Base-by-base conservation (phyloP, 2,113 vertebrate species). In the Guaruba guarouba region DNA sequence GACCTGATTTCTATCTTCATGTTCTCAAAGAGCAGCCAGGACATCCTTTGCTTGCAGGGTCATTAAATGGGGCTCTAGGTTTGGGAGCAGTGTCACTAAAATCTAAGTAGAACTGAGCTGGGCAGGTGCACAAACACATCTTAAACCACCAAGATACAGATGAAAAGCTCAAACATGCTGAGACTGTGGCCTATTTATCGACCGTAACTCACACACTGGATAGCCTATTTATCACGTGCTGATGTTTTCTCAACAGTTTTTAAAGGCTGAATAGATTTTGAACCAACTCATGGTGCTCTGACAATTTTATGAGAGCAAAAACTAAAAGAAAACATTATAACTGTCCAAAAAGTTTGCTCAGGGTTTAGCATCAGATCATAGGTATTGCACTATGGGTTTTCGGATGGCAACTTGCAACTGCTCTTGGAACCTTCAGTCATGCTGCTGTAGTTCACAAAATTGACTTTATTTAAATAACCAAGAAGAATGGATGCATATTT, bases 381-480 rank as follows among this genome's bases (percentile, higher is more conserved):
- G 5, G 4, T 51, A 48, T 6, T 83, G 46, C 61, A 75, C 17
- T 24, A 27, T 0, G 4, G 25, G 25, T 62, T 86, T 75, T 55
- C 17, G 17, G 66, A 59, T 6, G 4, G 35, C 0, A 5, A 94
- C 54, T 35, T 0, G 2, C 1, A 1, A 62, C 27, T 52, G 22
- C 11, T 87, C 43, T 79, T 41, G 16, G 20, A 90, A 66, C 35
- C 25, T 69, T 88, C 22, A 23, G 46, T 69, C 4, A 71, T 0
- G 3, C 28, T 68, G 51, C 11, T 41, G 14, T 29, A 83, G 57
- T 63, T 88, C 22, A 88, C 20, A 92, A 88, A 86, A 70, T 1
- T 28, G 4, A 24, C 67, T 86, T 92, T 88, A 86, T 82, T 97
- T 91, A 75, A 89, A 87, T 76, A 95, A 84, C 7, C 16, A 39